Evolutionary conservation across 1,140 invertebrate species (phyloP).

Genomic region (Apis laboriosa): DNA sequence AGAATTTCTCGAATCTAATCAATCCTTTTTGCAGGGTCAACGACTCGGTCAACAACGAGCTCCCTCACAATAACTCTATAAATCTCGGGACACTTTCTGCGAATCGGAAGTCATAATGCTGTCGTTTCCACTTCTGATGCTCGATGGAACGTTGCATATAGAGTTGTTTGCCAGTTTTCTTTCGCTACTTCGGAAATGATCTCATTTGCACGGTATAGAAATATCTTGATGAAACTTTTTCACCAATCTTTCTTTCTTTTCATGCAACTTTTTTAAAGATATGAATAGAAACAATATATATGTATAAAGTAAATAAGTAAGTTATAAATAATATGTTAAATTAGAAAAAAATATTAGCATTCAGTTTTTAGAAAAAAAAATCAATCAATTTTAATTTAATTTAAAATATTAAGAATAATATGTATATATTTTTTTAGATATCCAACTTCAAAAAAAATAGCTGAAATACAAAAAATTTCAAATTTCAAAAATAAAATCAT

Average conservation of each 20-base stretch:
- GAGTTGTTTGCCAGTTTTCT: background rate
- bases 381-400: background rate
- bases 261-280: background rate
- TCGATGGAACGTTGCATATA: background rate
- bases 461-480: background rate
- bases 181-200: conserved; percentile 10
- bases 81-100: conserved; percentile 29
- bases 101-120: conserved; percentile 42
- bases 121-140: conserved; percentile 9
- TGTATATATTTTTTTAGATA: too few relatives aligned
- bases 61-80: conserved; percentile 32
- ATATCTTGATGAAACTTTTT: background rate
- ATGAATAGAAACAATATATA: background rate
- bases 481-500: background rate
- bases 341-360: background rate
- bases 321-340: background rate
- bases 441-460: too few relatives aligned
- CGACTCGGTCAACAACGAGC: background rate
- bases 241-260: background rate
- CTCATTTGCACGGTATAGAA: background rate
- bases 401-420: background rate
- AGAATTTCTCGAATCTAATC: conserved; percentile 5
- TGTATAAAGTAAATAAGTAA: background rate
- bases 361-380: background rate
- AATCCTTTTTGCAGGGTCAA: conserved; percentile 39